Evolutionary conservation across 1,140 invertebrate genomes (phyloP).

Genomic region (Penaeus vannamei): DNA sequence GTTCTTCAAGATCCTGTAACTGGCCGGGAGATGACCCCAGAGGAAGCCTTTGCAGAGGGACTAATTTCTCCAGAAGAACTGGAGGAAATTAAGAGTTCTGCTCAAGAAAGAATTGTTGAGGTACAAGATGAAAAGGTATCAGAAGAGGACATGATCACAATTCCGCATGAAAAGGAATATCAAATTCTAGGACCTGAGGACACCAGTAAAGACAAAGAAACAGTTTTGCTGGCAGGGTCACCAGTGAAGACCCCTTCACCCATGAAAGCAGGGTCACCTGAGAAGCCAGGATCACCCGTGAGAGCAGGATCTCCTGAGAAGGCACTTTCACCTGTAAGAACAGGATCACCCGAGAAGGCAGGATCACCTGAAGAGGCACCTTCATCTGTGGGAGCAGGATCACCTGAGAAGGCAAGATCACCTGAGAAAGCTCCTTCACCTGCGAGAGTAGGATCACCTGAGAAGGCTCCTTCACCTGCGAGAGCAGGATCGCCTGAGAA

Average conservation of each 20-base stretch:
- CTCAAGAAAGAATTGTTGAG: constrained; percentile 63
- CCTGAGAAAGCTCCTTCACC: not conserved
- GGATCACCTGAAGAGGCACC: not conserved
- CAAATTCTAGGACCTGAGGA: not conserved
- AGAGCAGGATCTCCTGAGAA: constrained; percentile 7
- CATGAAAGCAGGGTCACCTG: constrained; percentile 66
- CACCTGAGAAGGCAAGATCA: not conserved
- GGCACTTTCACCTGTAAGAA: constrained; percentile 41
- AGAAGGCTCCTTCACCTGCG: not conserved
- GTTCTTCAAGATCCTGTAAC: constrained; percentile 82
- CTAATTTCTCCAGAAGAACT: constrained; percentile 72
- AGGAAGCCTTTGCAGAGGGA: constrained; percentile 77
- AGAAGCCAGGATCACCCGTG: not conserved
- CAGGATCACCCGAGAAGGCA: constrained; percentile 62
- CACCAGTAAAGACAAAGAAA: too few relatives aligned
- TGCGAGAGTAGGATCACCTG: not conserved
- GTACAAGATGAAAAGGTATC: constrained; percentile 28
- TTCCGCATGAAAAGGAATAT: not conserved
- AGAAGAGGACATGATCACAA: not conserved
- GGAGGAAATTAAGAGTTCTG: constrained; percentile 68
- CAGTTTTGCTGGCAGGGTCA: not conserved
- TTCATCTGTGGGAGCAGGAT: not conserved
- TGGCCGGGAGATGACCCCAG: constrained; percentile 81
- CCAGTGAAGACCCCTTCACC: constrained; percentile 42
- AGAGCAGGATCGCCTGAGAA: not conserved